These are phyloP conservation scores for Hecatera dysodea DNA, from an alignment of 2,888 invertebrate species.

Conservation along the genomic window DNA sequence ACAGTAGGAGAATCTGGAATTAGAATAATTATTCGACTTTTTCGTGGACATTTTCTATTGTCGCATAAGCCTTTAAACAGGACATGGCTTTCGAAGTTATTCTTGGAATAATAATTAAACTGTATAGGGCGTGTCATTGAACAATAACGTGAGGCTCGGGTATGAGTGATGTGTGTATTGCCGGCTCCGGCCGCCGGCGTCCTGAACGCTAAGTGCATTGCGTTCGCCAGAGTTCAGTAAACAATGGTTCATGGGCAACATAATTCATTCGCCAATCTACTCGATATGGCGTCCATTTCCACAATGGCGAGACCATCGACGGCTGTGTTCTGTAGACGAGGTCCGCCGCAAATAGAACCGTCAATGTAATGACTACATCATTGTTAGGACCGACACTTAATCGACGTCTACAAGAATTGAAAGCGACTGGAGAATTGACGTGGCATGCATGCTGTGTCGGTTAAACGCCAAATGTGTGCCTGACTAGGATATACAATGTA, in stretches of 20 bases:
- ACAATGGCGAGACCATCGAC: slow-evolving; percentile 21
- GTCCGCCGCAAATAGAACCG: slow-evolving; percentile 12
- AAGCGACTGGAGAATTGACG: slow-evolving; percentile 21
- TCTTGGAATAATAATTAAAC: slow-evolving; percentile 26
- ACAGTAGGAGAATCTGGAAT: slow-evolving; percentile 16
- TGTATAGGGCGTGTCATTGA: slow-evolving; percentile 9
- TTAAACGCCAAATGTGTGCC: background rate
- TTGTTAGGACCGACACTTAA: slow-evolving; percentile 36
- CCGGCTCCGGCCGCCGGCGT: background rate
- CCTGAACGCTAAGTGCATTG: slow-evolving; percentile 41
- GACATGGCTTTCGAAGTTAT: slow-evolving; percentile 1
- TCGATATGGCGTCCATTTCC: slow-evolving; percentile 21
- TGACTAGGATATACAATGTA: background rate
- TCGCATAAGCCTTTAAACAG: slow-evolving; percentile 13
- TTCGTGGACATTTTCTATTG: slow-evolving; percentile 24
- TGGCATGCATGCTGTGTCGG: slow-evolving; percentile 13
- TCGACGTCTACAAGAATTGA: slow-evolving; percentile 36
- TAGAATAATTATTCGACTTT: slow-evolving; percentile 34
- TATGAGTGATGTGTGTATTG: slow-evolving; percentile 17
- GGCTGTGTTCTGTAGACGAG: slow-evolving; percentile 11
- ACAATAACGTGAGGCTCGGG: slow-evolving; percentile 17
- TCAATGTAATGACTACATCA: slow-evolving; percentile 44
- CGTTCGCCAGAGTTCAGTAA: slow-evolving; percentile 27
- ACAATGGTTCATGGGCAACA: slow-evolving; percentile 53
- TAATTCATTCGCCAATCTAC: slow-evolving; percentile 55